These are phyloP conservation scores for Indri indri DNA, from an alignment of 2,113 vertebrate genomes.

Conservation along the genomic window DNA sequence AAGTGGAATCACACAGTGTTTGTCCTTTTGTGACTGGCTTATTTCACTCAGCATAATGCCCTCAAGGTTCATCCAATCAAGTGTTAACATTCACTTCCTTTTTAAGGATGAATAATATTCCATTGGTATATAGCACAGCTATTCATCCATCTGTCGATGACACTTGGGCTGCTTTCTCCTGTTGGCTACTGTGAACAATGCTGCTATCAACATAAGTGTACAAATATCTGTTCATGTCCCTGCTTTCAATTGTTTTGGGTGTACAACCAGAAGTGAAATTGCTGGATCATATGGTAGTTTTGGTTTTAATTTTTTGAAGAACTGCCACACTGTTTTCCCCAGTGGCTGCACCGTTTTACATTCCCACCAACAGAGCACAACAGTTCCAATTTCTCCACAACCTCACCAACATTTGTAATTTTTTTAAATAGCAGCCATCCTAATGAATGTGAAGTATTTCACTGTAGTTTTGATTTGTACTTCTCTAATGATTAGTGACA, in stretches of 20 bases:
- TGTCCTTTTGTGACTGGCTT: background rate
- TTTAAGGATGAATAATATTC: background rate
- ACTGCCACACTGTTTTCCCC: background rate
- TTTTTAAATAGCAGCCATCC: background rate
- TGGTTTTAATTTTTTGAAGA: background rate
- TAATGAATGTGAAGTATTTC: background rate
- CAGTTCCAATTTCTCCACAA: background rate
- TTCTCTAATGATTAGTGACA: no score
- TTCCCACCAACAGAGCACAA: background rate
- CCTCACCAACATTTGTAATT: background rate
- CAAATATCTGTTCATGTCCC: background rate
- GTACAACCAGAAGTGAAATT: background rate
- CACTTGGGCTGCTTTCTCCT: background rate
- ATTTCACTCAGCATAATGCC: background rate
- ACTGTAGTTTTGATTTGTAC: background rate
- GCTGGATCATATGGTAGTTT: background rate
- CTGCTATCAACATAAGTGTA: no score
- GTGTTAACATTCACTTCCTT: background rate
- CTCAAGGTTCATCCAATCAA: background rate
- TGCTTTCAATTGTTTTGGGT: background rate
- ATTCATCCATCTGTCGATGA: background rate
- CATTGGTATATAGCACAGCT: background rate
- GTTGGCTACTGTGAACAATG: background rate
- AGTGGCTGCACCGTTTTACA: background rate
- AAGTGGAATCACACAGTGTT: no score